These are phyloP conservation scores for Lampropteryx suffumata DNA, from an alignment of 2,888 invertebrate genomes.

Conservation along the genomic window DNA sequence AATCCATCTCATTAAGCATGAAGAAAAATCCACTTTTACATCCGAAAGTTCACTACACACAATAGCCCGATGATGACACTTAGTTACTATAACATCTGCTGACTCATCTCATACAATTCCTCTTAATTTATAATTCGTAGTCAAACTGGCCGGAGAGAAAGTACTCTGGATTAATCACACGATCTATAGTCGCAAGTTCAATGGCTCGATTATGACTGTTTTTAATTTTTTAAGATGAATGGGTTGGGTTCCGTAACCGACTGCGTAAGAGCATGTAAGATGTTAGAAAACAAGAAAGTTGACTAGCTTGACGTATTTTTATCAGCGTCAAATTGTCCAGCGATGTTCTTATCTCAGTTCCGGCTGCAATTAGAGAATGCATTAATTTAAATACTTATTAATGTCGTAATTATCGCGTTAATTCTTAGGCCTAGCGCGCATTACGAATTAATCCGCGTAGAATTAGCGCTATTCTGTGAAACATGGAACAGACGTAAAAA, in stretches of 20 bases:
- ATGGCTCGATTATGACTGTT: conserved; percentile 78
- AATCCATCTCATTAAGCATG: conserved; percentile 60
- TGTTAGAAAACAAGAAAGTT: conserved; percentile 35
- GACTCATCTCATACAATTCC: conserved; percentile 74
- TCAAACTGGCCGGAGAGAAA: conserved; percentile 72
- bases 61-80: conserved; percentile 66
- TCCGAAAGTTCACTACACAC: conserved; percentile 71
- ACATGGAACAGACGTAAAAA: no score
- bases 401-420: conserved; percentile 38
- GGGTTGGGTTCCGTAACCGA: conserved; percentile 60
- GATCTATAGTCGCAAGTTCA: conserved; percentile 73
- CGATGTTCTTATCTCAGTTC: conserved; percentile 41
- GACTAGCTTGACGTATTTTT: conserved; percentile 37
- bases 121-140: conserved; percentile 72
- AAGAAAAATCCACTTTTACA: conserved; percentile 67
- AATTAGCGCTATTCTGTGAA: no score
- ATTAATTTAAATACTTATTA: conserved; percentile 33
- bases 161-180: conserved; percentile 77
- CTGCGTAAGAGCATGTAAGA: conserved; percentile 54
- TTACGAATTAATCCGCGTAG: no score
- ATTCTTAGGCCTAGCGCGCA: no score
- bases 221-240: conserved; percentile 64
- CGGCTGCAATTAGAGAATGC: conserved; percentile 51
- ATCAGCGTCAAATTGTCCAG: conserved; percentile 45
- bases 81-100: conserved; percentile 64